Percentiles rank a stretch among this genome's conserved stretches.
Conservation (phyloP, 2,113 vertebrate genomes). For the Stegostoma tigrinum region DNA sequence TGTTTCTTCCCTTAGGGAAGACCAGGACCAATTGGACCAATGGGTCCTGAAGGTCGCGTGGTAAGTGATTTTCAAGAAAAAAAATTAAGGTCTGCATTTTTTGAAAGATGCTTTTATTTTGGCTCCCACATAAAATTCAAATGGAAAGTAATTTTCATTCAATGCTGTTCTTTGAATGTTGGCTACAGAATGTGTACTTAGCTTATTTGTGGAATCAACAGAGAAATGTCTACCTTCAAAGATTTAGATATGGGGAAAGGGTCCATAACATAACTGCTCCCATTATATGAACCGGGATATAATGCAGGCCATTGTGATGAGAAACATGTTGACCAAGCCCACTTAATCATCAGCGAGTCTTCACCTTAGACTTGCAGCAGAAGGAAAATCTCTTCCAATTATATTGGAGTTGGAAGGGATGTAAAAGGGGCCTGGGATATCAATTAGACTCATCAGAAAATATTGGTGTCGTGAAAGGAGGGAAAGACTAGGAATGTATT, state of each 20-base stretch:
- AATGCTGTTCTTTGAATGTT: not conserved
- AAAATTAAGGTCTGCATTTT: not conserved
- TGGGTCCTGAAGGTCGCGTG: conserved; percentile 62
- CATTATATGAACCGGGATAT: not conserved
- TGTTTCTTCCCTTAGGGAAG: conserved; percentile 51
- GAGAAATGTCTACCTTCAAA: not conserved
- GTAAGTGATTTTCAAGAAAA: conserved; percentile 49
- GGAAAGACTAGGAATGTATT: too few species aligned
- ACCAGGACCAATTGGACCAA: conserved; percentile 59
- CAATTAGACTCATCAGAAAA: not conserved
- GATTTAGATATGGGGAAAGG: not conserved
- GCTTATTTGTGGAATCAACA: not conserved
- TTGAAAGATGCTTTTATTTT: not conserved
- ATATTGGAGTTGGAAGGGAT: not conserved
- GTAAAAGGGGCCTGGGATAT: not conserved
- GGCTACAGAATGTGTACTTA: not conserved
- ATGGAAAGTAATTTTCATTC: not conserved
- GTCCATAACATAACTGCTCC: not conserved
- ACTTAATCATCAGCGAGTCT: not conserved
- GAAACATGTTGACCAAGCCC: not conserved
- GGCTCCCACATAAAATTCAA: not conserved
- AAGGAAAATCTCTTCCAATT: not conserved
- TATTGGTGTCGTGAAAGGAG: too few species aligned
- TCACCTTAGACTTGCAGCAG: not conserved
- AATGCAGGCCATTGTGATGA: too few species aligned